Percentiles rank a stretch among this genome's conserved stretches.
These are phyloP conservation scores for Drosophila orosa DNA, from an alignment of 1,140 invertebrate genomes.

Conservation along the genomic window DNA sequence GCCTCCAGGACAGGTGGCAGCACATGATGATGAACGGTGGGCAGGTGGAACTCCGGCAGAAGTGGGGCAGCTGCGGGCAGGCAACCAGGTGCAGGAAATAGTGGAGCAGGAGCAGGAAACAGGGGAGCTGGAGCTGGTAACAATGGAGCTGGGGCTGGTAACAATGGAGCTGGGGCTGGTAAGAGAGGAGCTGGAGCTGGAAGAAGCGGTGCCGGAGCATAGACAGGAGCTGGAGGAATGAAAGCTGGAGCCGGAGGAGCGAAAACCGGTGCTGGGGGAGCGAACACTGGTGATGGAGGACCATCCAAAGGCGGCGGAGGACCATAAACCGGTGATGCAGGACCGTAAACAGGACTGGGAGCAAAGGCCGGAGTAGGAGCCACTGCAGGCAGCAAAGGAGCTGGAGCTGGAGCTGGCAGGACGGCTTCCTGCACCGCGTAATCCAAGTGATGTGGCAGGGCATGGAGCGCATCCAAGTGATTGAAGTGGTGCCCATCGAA, in stretches of 20 bases:
- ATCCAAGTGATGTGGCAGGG: slow-evolving; percentile 56
- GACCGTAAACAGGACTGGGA: slow-evolving; percentile 2
- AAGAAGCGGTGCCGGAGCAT: slow-evolving; percentile 42
- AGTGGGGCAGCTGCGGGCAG: slow-evolving; percentile 36
- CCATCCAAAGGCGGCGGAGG: slow-evolving; percentile 6
- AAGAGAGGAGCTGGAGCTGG: slow-evolving; percentile 11
- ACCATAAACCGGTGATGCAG: slow-evolving; percentile 28
- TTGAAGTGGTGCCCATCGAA: slow-evolving; percentile 15
- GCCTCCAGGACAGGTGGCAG: slow-evolving; percentile 72
- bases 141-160: slow-evolving; percentile 38
- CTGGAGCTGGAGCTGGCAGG: slow-evolving; percentile 23
- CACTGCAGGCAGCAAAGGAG: slow-evolving; percentile 45
- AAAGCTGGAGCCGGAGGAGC: slow-evolving; percentile 31
- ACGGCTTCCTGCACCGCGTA: slow-evolving; percentile 38
- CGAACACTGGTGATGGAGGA: slow-evolving; percentile 16
- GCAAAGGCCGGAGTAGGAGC: slow-evolving; percentile 41
- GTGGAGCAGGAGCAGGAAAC: slow-evolving; percentile 26
- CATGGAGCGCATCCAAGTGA: slow-evolving; percentile 28
- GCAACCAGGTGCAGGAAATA: slow-evolving; percentile 8
- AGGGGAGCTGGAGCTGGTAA: slow-evolving; percentile 43
- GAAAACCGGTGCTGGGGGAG: slow-evolving; percentile 33
- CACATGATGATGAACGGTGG: slow-evolving; percentile 52
- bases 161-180: slow-evolving; percentile 25
- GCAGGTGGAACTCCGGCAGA: slow-evolving; percentile 40
- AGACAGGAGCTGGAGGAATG: slow-evolving; percentile 26